phyloP scores from a whole-genome alignment of 2,113 vertebrate species.

The Dinomys branickii region DNA sequence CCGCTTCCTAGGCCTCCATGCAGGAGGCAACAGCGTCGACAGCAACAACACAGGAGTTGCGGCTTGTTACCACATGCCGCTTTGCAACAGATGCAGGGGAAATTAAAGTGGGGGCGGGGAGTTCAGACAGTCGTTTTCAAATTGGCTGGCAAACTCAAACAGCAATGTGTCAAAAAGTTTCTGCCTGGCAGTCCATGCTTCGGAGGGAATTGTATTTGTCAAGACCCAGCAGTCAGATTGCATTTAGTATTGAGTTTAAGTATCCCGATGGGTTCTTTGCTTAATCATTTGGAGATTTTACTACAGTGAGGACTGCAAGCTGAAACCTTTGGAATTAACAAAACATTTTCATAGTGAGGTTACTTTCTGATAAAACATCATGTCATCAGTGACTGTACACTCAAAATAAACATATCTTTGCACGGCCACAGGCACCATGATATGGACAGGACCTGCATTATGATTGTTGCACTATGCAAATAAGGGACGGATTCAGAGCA shows the following conservation, averaged over 20 bases:
- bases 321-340: background rate
- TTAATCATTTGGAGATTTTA: background rate
- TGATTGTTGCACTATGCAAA: background rate
- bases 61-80: background rate
- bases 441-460: background rate
- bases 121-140: background rate
- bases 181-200: background rate
- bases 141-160: conserved; percentile 22
- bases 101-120: background rate
- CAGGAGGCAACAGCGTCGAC: background rate
- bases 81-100: background rate
- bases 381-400: background rate
- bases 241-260: background rate
- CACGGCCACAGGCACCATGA: background rate
- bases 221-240: background rate
- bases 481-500: background rate
- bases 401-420: background rate
- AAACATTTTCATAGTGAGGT: background rate
- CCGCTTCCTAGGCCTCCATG: background rate
- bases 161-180: background rate
- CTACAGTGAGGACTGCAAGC: background rate
- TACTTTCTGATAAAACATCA: background rate
- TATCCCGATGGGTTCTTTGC: background rate
- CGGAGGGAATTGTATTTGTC: background rate
- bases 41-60: background rate